Percentiles rank a stretch among this genome's conserved stretches.
phyloP scores from a whole-genome alignment of 2,888 invertebrate genomes.

The Litoditis marina region DNA sequence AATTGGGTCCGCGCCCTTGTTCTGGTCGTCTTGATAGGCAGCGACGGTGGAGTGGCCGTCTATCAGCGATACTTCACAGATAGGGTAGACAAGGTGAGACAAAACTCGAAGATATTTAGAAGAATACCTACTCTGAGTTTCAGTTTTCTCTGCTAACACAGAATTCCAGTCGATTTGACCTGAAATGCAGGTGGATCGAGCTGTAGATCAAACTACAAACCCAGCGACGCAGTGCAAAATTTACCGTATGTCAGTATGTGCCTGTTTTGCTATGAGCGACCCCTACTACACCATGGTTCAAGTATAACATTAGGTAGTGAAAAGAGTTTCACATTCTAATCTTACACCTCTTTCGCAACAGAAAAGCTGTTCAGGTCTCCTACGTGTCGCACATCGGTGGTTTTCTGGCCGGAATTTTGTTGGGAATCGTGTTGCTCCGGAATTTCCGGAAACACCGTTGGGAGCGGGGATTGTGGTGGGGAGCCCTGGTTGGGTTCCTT shows the following conservation, averaged over 20 bases:
- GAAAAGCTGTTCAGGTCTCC: conserved; percentile 70
- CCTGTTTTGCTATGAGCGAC: no score
- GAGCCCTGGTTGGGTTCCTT: conserved; percentile 69
- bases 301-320: no score
- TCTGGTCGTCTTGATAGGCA: conserved; percentile 76
- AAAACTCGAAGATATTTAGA: no score
- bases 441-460: conserved; percentile 71
- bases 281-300: no score
- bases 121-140: no score
- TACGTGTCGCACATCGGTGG: conserved; percentile 92
- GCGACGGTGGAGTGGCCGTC: conserved; percentile 84
- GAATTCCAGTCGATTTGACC: no score
- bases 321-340: no score
- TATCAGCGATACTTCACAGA: conserved; percentile 79
- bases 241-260: no score
- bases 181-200: no score
- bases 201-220: no score
- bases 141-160: not conserved
- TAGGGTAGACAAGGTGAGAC: conserved; percentile 34
- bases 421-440: conserved; percentile 80
- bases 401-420: conserved; percentile 79
- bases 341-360: not conserved
- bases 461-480: conserved; percentile 81
- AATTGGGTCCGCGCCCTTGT: conserved; percentile 90
- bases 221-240: no score